Base-by-base conservation (phyloP, 2,113 vertebrate species). In the Dipodomys ordii region DNA sequence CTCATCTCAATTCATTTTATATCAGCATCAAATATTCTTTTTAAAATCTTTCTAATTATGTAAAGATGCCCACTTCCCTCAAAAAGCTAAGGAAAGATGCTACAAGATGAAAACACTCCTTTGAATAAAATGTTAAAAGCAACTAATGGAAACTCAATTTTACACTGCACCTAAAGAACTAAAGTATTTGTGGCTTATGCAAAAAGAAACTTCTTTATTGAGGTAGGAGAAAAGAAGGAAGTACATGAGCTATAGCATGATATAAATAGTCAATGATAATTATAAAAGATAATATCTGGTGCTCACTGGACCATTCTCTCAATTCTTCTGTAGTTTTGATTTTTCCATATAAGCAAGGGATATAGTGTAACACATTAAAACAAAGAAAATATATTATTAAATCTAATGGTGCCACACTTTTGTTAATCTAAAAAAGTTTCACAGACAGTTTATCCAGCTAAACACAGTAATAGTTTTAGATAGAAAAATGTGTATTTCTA, bases 321-420 rank as follows among this genome's bases (percentile, higher is more conserved):
- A 62, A 77, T 60, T 77, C 44, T 78, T 57, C n/a, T 35, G 4
- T 73, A 81, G 12, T 77, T 92, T 68, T 76, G 8, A 78, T 78
- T 87, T 71, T 90, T 72, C 39, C 60, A 95, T 68, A 92, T 30
- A 27, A 94, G 92, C 11, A 62, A 4, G 28, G 18, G 27, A 87
- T 39, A 85, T 0, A 62, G 23, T 85, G 6, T 25, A 90, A 84
- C 22, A 82, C 87, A 77, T 88, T 65, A 0, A 90, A 95, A 44
- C 44, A 20, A 90, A n/a, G 13, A 77, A 0, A 19, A 72, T 67
- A 5, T 71, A 53, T 71, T 32, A 78, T 64, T 68, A 86, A 73
- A 91, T 28, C 25, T 35, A 94, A 90, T 44, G 90, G 16, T 81
- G 22, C n/a, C 19, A 57, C 16, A 81, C 19, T 60, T 94, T 25